phyloP scores from a whole-genome alignment of 2,888 invertebrate genomes.

The Antheraea assamensis region DNA sequence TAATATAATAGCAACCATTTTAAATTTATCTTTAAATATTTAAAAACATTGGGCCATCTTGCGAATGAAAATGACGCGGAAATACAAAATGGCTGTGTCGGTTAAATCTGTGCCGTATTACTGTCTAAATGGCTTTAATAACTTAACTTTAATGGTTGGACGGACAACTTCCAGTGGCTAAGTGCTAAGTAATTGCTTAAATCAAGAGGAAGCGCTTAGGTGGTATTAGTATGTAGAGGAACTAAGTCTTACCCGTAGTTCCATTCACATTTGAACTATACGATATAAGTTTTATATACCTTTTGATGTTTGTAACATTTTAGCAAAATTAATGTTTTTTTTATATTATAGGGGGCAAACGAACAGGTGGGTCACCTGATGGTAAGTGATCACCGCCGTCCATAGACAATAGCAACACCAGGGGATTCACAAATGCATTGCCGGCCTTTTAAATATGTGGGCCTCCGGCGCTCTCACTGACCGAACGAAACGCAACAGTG shows the following conservation, averaged over 20 bases:
- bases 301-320: background rate
- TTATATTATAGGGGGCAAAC: too few relatives aligned
- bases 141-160: constrained; percentile 68
- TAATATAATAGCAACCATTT: too few relatives aligned
- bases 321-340: background rate
- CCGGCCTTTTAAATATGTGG: too few relatives aligned
- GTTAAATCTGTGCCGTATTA: constrained; percentile 46
- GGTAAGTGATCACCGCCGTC: too few relatives aligned
- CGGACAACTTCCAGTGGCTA: constrained; percentile 34
- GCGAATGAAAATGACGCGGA: constrained; percentile 42
- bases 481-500: too few relatives aligned
- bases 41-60: constrained; percentile 44
- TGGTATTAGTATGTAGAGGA: background rate
- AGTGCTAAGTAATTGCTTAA: constrained; percentile 66
- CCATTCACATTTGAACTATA: background rate
- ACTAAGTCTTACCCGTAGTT: background rate
- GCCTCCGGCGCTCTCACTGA: too few relatives aligned
- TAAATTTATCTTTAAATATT: background rate
- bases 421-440: too few relatives aligned
- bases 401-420: too few relatives aligned
- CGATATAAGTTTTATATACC: background rate
- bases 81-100: constrained; percentile 50
- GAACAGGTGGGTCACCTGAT: too few relatives aligned
- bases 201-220: constrained; percentile 45
- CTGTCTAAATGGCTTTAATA: constrained; percentile 57